Conservation (phyloP, 2,888 invertebrate species). For the Watsonalla cultraria region DNA sequence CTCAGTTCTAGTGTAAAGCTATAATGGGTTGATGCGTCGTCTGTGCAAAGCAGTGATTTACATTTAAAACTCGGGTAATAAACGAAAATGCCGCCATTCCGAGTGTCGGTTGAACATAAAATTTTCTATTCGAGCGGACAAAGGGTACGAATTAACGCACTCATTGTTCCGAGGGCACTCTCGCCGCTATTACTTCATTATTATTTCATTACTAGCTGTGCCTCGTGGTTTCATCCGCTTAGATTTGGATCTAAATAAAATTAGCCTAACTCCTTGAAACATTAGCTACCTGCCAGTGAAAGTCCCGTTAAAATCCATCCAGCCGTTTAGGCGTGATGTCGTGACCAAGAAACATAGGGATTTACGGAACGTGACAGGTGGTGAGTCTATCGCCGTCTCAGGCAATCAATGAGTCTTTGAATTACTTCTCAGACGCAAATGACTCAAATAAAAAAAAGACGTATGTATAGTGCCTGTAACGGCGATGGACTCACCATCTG, state of each 20-base stretch:
- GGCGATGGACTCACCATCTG: too few species aligned
- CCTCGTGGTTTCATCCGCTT: too few species aligned
- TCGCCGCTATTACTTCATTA: slow-evolving; percentile 67
- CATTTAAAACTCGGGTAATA: slow-evolving; percentile 64
- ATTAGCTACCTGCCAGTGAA: too few species aligned
- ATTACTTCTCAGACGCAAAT: too few species aligned
- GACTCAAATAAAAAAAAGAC: too few species aligned
- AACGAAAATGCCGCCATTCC: slow-evolving; percentile 59
- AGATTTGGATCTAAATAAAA: too few species aligned
- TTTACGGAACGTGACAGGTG: slow-evolving; percentile 54
- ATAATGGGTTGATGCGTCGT: slow-evolving; percentile 34
- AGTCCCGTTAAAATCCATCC: too few species aligned
- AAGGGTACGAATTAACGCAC: slow-evolving; percentile 70
- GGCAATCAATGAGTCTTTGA: slow-evolving; percentile 5
- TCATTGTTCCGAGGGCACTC: slow-evolving; percentile 59
- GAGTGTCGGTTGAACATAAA: slow-evolving; percentile 62
- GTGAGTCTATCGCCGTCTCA: slow-evolving; percentile 13
- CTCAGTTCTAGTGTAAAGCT: slow-evolving; percentile 17
- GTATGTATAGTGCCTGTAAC: too few species aligned
- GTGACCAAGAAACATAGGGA: too few species aligned
- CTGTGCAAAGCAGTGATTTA: slow-evolving; percentile 66
- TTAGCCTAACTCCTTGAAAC: too few species aligned
- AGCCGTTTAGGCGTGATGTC: too few species aligned
- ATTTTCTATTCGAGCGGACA: slow-evolving; percentile 73
- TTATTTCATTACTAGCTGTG: slow-evolving; percentile 72